Conservation (phyloP, 2,797 vertebrate species). For the Bradypodion ventrale region DNA sequence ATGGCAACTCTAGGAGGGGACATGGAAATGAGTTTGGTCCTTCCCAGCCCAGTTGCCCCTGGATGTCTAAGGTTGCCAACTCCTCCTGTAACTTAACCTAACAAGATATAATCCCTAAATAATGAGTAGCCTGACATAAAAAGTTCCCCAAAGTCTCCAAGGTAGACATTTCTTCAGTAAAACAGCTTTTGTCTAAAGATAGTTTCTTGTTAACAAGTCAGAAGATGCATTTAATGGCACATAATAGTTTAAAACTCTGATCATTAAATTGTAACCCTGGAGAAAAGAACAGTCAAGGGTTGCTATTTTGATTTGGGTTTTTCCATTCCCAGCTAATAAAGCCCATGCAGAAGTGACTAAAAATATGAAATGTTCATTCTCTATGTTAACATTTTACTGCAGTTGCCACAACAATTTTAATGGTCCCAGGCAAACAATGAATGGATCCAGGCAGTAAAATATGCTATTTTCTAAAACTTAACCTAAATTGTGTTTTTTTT, state of each 20-base stretch:
- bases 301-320: not conserved
- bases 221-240: not conserved
- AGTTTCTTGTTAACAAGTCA: not conserved
- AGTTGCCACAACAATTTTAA: conserved; percentile 13
- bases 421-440: not conserved
- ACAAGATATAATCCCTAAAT: not conserved
- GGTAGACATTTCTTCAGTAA: not conserved
- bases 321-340: not conserved
- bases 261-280: not conserved
- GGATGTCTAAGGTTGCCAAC: too few species aligned
- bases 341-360: not conserved
- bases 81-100: not conserved
- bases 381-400: not conserved
- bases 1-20: too few species aligned
- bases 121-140: not conserved
- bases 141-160: not conserved
- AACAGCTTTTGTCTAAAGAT: conserved; percentile 6
- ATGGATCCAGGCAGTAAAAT: not conserved
- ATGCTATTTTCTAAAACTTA: too few species aligned
- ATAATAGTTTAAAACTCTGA: not conserved
- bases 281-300: not conserved
- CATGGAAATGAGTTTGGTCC: too few species aligned
- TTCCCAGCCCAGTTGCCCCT: too few species aligned
- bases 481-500: too few species aligned
- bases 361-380: conserved; percentile 2